Evolutionary conservation across 2,113 vertebrate species (phyloP).

Genomic region (Nesoenas mayeri): DNA sequence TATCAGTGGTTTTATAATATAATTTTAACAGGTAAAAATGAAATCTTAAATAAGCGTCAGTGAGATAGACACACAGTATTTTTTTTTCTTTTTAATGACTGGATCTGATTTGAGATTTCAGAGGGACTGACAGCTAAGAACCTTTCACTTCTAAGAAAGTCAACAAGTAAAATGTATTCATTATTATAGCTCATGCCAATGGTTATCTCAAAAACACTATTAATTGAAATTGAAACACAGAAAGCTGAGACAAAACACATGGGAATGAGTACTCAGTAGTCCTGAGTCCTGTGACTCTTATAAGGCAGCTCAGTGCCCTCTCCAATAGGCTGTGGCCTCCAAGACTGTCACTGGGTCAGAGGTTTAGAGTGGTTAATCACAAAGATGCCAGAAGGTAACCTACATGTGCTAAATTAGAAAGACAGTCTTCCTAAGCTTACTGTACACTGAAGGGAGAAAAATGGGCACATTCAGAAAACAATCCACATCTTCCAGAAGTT

Average conservation of each 20-base stretch:
- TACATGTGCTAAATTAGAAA: not conserved
- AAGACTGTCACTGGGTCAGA: not conserved
- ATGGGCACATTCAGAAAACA: not conserved
- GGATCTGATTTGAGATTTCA: not conserved
- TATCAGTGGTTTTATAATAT: not conserved
- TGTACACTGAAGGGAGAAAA: not conserved
- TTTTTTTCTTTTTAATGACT: not conserved
- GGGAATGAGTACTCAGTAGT: not conserved
- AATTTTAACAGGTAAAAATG: not conserved
- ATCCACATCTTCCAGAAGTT: not conserved
- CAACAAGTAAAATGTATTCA: not conserved
- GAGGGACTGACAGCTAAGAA: not conserved
- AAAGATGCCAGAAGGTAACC: not conserved
- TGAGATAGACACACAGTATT: not conserved
- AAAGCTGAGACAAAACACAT: not conserved
- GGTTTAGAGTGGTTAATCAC: not conserved
- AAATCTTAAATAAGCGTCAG: rapidly evolving
- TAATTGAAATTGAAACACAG: not conserved
- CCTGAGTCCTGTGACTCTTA: not conserved
- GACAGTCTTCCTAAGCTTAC: not conserved
- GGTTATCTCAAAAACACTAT: not conserved
- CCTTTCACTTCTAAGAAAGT: not conserved
- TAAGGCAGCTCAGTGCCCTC: not conserved
- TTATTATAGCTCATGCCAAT: not conserved
- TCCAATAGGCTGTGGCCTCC: not conserved